phyloP scores from a whole-genome alignment of 2,888 invertebrate species.

The Acronicta aceris region DNA sequence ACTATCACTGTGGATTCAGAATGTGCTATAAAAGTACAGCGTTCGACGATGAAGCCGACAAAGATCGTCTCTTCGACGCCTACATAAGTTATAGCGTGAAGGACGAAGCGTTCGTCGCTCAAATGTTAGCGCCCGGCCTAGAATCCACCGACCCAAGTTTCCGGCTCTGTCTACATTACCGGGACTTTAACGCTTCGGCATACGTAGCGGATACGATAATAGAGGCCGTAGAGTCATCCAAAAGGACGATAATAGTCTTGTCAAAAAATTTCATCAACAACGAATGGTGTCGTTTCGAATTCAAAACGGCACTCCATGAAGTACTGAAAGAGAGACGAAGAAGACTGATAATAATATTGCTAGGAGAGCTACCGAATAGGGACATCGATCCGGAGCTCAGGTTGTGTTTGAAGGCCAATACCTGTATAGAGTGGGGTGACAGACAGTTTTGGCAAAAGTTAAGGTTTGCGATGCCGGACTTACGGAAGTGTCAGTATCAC shows the following conservation, averaged over 20 bases:
- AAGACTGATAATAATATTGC: constrained; percentile 96
- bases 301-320: constrained; percentile 97
- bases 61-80: constrained; percentile 97
- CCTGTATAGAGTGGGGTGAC: constrained; percentile 97
- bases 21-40: constrained; percentile 95
- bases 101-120: constrained; percentile 97
- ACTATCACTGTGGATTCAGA: constrained; percentile 95
- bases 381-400: constrained; percentile 97
- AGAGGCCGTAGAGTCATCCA: constrained; percentile 96
- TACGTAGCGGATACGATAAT: constrained; percentile 97
- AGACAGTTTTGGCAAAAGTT: constrained; percentile 99
- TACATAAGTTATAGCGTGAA: constrained; percentile 98
- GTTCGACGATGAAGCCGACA: constrained; percentile 94
- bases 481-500: constrained; percentile 91
- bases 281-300: constrained; percentile 98
- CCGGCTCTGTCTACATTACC: constrained; percentile 96
- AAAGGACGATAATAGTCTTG: constrained; percentile 96
- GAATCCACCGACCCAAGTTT: constrained; percentile 95
- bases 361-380: constrained; percentile 96
- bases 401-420: constrained; percentile 96
- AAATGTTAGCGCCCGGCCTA: constrained; percentile 95
- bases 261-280: constrained; percentile 98
- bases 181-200: constrained; percentile 96
- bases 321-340: constrained; percentile 95
- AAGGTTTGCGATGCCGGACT: constrained; percentile 96